These are phyloP conservation scores for Trachythela sp. DNA, from an alignment of 64 coral and sea anemone species.

Conservation along the genomic window DNA sequence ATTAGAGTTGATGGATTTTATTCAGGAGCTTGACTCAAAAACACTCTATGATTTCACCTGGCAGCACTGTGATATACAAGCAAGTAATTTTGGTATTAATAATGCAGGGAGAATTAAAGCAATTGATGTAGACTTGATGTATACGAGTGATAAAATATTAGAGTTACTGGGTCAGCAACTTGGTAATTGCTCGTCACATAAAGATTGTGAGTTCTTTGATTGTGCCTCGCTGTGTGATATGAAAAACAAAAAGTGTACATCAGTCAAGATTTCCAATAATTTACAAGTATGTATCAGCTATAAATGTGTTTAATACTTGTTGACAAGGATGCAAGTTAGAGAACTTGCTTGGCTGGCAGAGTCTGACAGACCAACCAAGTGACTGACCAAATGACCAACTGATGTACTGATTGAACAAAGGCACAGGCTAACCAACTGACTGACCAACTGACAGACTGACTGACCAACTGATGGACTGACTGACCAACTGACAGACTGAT, in stretches of 20 bases:
- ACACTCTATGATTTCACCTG: conserved; percentile 45
- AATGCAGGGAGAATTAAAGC: conserved; percentile 51
- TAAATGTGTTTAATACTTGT: too few relatives aligned
- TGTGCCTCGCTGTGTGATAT: conserved; percentile 72
- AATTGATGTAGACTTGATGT: conserved; percentile 76
- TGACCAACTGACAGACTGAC: too few relatives aligned
- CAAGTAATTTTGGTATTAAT: conserved; percentile 79
- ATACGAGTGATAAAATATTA: conserved; percentile 49
- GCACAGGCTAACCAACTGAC: too few relatives aligned
- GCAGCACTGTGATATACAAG: conserved; percentile 84
- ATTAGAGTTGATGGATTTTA: conserved; percentile 58
- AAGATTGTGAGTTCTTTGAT: conserved; percentile 86
- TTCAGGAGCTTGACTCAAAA: conserved; percentile 44
- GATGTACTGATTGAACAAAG: too few relatives aligned
- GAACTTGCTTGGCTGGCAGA: too few relatives aligned
- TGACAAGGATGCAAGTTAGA: too few relatives aligned
- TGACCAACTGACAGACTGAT: too few relatives aligned
- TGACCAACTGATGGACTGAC: too few relatives aligned
- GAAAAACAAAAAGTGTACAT: conserved; percentile 48
- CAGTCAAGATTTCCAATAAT: conserved; percentile 69
- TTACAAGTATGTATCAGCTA: conserved; percentile 51
- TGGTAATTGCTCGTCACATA: conserved; percentile 38
- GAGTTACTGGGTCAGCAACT: conserved; percentile 59
- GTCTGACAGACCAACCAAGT: too few relatives aligned
- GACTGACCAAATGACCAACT: too few relatives aligned